Evolutionary conservation across 2,797 vertebrate genomes (phyloP).

Genomic region (Lophotriccus pileatus): DNA sequence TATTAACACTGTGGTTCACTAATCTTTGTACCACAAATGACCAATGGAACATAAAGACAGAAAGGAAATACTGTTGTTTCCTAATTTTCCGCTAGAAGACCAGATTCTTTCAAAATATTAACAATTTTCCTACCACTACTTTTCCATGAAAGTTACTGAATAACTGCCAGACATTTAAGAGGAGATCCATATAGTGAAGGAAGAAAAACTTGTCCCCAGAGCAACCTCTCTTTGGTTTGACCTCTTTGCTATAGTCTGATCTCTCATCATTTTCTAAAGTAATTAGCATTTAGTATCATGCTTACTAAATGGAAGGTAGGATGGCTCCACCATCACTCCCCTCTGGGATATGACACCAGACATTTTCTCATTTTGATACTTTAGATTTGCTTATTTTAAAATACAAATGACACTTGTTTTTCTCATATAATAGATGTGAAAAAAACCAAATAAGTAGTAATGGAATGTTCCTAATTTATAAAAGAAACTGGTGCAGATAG

Average conservation of each 20-base stretch:
- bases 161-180: neutral
- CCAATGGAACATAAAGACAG: neutral
- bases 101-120: neutral
- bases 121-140: neutral
- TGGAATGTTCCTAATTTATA: neutral
- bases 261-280: neutral
- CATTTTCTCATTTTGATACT: neutral
- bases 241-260: neutral
- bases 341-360: neutral
- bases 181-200: neutral
- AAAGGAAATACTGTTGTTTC: neutral
- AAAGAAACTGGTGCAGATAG: neutral
- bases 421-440: neutral
- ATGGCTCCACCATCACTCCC: neutral
- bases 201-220: neutral
- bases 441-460: neutral
- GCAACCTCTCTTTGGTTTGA: neutral
- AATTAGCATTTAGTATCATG: neutral
- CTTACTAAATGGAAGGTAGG: neutral
- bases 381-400: neutral
- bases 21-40: neutral
- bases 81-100: neutral
- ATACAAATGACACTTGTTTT: neutral
- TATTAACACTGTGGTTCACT: neutral
- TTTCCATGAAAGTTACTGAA: neutral